These are phyloP conservation scores for Chunga burmeisteri DNA, from an alignment of 2,113 vertebrate species.

Conservation along the genomic window DNA sequence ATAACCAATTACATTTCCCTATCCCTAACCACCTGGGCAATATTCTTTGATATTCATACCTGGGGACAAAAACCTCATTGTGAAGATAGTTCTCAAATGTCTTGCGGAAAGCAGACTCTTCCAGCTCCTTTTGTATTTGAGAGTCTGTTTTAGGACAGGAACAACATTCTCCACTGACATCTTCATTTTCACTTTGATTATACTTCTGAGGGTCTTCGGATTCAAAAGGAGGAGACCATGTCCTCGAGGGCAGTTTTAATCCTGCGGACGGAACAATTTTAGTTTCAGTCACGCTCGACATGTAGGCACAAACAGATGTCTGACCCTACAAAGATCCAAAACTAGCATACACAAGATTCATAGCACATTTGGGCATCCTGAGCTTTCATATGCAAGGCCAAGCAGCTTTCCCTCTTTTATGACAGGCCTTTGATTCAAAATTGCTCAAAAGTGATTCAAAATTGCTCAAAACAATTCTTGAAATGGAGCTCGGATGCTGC, in stretches of 20 bases:
- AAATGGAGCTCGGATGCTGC: not conserved
- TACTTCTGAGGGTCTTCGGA: constrained; percentile 83
- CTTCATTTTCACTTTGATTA: constrained; percentile 84
- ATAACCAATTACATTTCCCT: not conserved
- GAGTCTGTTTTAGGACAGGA: constrained; percentile 92
- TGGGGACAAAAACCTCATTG: constrained; percentile 93
- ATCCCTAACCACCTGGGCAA: not conserved
- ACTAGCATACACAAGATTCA: not conserved
- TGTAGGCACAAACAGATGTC: not conserved
- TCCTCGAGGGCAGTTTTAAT: constrained; percentile 89
- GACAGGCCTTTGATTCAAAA: not conserved
- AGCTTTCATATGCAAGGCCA: not conserved
- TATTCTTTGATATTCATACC: constrained; percentile 58
- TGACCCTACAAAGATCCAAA: not conserved
- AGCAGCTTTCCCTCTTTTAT: not conserved
- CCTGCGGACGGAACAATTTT: constrained; percentile 68
- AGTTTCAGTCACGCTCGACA: not conserved
- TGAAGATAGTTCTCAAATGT: constrained; percentile 96
- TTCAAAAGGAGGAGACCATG: constrained; percentile 84
- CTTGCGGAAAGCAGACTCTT: constrained; percentile 91
- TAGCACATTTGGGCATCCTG: not conserved
- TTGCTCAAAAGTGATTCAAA: not conserved
- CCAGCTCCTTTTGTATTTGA: constrained; percentile 92
- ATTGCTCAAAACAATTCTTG: not conserved
- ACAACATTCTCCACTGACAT: constrained; percentile 79